Evolutionary conservation across 2,888 invertebrate species (phyloP).

Genomic region (Pasiphila rectangulata): DNA sequence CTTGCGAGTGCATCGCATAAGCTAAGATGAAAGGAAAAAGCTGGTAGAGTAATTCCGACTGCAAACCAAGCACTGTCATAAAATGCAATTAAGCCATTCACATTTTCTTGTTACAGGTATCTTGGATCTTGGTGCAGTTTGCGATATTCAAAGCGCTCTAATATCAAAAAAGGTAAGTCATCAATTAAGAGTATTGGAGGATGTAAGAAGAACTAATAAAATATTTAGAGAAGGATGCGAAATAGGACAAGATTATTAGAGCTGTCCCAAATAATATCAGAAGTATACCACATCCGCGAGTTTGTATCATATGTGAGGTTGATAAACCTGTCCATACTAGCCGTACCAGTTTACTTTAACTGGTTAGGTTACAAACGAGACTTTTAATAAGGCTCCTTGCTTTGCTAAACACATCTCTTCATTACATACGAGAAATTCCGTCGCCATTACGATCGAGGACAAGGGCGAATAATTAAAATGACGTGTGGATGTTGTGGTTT

Average conservation of each 20-base stretch:
- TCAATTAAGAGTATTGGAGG: background rate
- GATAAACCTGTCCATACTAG: conserved; percentile 64
- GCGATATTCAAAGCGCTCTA: conserved; percentile 40
- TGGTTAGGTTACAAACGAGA: conserved; percentile 59
- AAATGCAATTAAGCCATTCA: conserved; percentile 32
- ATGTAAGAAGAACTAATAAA: background rate
- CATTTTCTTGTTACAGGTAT: conserved; percentile 52
- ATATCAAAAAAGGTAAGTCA: conserved; percentile 50
- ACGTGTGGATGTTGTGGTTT: conserved; percentile 11
- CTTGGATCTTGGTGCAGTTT: conserved; percentile 33
- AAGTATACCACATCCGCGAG: conserved; percentile 77
- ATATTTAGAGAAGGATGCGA: too few relatives aligned
- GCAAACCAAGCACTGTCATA: conserved; percentile 9
- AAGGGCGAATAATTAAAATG: conserved; percentile 25
- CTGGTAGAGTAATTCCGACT: background rate
- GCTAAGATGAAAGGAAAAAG: conserved; percentile 7
- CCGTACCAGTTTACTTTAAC: conserved; percentile 63
- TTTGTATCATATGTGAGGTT: conserved; percentile 64
- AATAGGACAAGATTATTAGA: conserved; percentile 22
- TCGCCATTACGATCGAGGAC: conserved; percentile 34
- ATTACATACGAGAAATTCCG: conserved; percentile 43
- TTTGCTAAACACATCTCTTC: conserved; percentile 56
- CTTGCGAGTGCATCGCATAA: conserved; percentile 19
- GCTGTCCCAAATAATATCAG: conserved; percentile 66
- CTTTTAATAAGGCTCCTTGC: conserved; percentile 61